Evolutionary conservation across 2,888 invertebrate genomes (phyloP).

Genomic region (Torymus auratus): DNA sequence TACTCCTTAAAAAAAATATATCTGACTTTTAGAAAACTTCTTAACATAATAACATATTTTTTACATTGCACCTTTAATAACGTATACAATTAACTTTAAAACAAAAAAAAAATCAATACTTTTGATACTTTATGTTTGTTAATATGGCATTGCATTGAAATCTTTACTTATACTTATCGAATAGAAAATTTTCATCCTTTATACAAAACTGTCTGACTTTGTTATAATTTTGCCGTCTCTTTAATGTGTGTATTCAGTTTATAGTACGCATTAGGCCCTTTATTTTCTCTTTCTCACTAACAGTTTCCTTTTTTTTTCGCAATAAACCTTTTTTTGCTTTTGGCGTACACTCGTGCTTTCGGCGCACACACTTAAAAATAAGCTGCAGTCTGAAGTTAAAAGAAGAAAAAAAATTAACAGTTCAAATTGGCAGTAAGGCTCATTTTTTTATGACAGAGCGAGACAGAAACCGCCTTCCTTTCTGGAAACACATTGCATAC

Average conservation of each 20-base stretch:
- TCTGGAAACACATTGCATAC: constrained; percentile 44
- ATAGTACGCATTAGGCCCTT: constrained; percentile 54
- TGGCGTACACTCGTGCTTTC: constrained; percentile 22
- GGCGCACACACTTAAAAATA: constrained; percentile 20
- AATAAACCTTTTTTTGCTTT: constrained; percentile 13
- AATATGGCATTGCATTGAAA: too few species aligned
- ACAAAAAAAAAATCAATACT: too few species aligned
- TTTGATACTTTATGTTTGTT: too few species aligned
- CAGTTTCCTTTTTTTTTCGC: constrained; percentile 17
- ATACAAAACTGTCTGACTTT: constrained; percentile 22
- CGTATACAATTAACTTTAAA: too few species aligned
- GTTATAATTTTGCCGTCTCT: constrained; percentile 29
- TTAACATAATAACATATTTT: too few species aligned
- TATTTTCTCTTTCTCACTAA: constrained; percentile 33
- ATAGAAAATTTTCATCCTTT: not conserved
- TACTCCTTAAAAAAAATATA: too few species aligned
- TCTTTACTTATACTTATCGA: too few species aligned
- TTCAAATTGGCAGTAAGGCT: constrained; percentile 56
- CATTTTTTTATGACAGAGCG: constrained; percentile 36
- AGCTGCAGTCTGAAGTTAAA: constrained; percentile 27
- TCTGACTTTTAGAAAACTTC: too few species aligned
- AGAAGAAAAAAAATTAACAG: constrained; percentile 37
- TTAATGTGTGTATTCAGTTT: constrained; percentile 16
- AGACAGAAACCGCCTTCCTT: constrained; percentile 41
- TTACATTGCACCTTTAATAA: too few species aligned